Conservation (phyloP, 2,888 invertebrate genomes). For the Trachelus stipa region DNA sequence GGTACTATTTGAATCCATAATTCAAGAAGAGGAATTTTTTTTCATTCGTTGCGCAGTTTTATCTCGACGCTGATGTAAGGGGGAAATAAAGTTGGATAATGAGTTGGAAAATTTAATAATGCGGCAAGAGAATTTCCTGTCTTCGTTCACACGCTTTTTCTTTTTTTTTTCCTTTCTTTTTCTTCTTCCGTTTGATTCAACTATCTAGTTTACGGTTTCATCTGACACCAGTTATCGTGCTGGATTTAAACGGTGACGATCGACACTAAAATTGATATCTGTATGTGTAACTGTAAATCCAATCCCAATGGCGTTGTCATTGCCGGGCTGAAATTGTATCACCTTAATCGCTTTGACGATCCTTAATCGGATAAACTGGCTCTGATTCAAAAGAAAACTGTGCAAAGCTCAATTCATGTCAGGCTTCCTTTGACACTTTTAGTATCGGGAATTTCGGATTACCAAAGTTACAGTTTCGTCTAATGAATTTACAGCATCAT, state of each 20-base stretch:
- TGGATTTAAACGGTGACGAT: not conserved
- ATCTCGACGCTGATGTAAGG: not conserved
- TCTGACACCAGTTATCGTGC: not conserved
- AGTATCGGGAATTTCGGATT: not conserved
- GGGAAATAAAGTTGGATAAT: not conserved
- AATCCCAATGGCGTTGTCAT: not conserved
- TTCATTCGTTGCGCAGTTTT: slow-evolving; percentile 2
- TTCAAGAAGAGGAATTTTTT: not conserved
- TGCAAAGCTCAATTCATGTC: not conserved
- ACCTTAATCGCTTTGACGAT: not conserved
- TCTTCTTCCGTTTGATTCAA: not conserved
- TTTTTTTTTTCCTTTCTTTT: not conserved
- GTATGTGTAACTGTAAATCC: not conserved
- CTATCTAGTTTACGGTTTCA: not conserved
- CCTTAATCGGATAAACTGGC: not conserved
- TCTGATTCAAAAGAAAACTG: not conserved
- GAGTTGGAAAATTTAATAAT: not conserved
- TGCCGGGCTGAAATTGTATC: not conserved
- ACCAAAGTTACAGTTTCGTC: not conserved
- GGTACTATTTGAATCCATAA: slow-evolving; percentile 1
- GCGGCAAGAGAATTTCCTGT: not conserved
- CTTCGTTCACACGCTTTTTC: slow-evolving; percentile 10
- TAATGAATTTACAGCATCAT: not conserved
- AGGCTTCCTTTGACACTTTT: not conserved
- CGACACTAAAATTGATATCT: not conserved